These are phyloP conservation scores for Gastracanthus pulcherrimus DNA, from an alignment of 2,888 invertebrate genomes.

Conservation along the genomic window DNA sequence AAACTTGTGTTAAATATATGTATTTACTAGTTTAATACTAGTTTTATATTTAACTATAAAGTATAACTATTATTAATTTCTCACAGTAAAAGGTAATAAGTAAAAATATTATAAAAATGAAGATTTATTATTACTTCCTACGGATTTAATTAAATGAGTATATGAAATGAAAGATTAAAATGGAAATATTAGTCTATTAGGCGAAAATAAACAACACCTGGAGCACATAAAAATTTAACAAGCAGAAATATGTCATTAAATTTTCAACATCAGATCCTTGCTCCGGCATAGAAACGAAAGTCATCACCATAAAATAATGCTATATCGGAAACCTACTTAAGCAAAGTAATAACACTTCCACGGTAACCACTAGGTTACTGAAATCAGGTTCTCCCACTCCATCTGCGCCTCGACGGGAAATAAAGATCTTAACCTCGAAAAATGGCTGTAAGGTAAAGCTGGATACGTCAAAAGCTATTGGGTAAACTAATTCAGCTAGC, in stretches of 20 bases:
- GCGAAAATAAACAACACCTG: not conserved
- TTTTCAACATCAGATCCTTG: not conserved
- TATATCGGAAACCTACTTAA: conserved; percentile 39
- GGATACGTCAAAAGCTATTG: not conserved
- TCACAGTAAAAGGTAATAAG: too few species aligned
- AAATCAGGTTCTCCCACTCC: conserved; percentile 52
- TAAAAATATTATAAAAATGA: not conserved
- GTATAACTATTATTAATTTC: too few species aligned
- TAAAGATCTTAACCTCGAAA: conserved; percentile 56
- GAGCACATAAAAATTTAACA: conserved; percentile 7
- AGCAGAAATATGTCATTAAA: conserved; percentile 26
- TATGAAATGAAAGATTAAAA: not conserved
- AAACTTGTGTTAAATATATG: too few species aligned
- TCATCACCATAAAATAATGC: conserved; percentile 41
- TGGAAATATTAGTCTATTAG: not conserved
- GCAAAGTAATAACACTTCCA: conserved; percentile 43
- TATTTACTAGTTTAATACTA: too few species aligned
- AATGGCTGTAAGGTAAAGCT: conserved; percentile 7
- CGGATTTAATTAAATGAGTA: too few species aligned
- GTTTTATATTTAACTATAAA: too few species aligned
- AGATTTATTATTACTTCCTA: too few species aligned
- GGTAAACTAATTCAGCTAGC: not conserved
- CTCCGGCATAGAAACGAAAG: conserved; percentile 21
- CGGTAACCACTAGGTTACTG: conserved; percentile 26
- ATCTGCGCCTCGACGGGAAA: not conserved